phyloP scores from a whole-genome alignment of 2,797 vertebrate species.

The Melanotaenia trifasciata region DNA sequence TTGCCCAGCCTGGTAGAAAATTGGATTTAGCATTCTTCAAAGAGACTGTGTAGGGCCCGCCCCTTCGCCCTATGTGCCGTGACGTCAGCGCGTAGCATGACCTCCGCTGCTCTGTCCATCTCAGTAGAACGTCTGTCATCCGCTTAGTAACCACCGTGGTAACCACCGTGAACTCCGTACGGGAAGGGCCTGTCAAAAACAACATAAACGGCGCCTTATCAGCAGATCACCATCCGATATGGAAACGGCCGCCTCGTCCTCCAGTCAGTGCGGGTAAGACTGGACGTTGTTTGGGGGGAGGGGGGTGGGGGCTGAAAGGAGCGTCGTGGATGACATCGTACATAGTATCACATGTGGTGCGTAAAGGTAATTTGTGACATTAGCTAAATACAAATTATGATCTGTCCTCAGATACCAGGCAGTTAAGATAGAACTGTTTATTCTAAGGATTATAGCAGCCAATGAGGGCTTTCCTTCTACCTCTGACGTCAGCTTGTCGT shows the following conservation, averaged over 20 bases:
- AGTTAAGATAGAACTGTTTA: background rate
- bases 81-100: slow-evolving; percentile 49
- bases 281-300: background rate
- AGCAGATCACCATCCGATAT: slow-evolving; percentile 42
- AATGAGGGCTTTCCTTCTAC: background rate
- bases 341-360: background rate
- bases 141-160: background rate
- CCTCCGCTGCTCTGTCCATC: background rate
- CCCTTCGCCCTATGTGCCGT: slow-evolving; percentile 32
- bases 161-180: background rate
- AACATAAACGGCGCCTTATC: background rate
- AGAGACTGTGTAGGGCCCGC: slow-evolving; percentile 30
- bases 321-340: slow-evolving; percentile 7
- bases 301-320: background rate
- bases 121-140: slow-evolving; percentile 31
- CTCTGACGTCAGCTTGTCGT: slow-evolving; percentile 23
- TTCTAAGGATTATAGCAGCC: slow-evolving; percentile 36
- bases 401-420: background rate
- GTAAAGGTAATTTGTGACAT: background rate
- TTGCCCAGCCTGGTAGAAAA: slow-evolving; percentile 65
- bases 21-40: slow-evolving; percentile 70
- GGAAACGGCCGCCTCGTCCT: slow-evolving; percentile 53
- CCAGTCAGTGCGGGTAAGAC: slow-evolving; percentile 77
- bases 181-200: background rate
- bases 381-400: background rate